These are phyloP conservation scores for Butastur rufipennis DNA, from an alignment of 2,113 vertebrate species.

Conservation along the genomic window DNA sequence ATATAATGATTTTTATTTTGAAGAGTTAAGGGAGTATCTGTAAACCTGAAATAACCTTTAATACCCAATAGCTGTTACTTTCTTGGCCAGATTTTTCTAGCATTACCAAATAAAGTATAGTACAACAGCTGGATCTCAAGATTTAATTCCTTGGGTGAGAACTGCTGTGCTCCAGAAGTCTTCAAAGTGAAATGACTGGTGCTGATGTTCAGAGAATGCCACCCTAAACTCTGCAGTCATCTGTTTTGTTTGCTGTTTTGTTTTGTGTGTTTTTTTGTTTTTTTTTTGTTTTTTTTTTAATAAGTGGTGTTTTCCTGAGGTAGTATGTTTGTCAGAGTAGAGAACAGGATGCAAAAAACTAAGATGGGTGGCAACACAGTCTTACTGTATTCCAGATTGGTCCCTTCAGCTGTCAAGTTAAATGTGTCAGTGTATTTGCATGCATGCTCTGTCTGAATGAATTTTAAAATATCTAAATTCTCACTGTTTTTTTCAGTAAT, in stretches of 20 bases:
- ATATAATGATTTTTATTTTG: neutral
- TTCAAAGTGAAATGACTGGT: neutral
- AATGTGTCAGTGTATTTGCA: neutral
- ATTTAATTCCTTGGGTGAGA: neutral
- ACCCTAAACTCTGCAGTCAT: neutral
- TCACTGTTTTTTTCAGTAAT: neutral
- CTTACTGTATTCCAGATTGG: neutral
- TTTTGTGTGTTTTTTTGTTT: no score
- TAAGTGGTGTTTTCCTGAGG: neutral
- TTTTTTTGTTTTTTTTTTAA: neutral
- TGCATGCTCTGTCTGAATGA: neutral
- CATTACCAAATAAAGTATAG: neutral
- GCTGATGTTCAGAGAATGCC: neutral
- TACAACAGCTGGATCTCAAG: neutral
- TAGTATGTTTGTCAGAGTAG: neutral
- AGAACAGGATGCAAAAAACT: neutral
- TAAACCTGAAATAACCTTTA: neutral
- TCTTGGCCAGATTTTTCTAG: neutral
- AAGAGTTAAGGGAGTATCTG: neutral
- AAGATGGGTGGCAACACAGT: fast-evolving
- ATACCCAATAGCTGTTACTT: neutral
- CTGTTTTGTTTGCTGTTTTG: neutral
- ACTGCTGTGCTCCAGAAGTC: neutral
- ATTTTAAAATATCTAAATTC: neutral
- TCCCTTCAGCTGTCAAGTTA: neutral